Evolutionary conservation across 2,797 vertebrate species (phyloP).

Genomic region (Pagetopsis macropterus): DNA sequence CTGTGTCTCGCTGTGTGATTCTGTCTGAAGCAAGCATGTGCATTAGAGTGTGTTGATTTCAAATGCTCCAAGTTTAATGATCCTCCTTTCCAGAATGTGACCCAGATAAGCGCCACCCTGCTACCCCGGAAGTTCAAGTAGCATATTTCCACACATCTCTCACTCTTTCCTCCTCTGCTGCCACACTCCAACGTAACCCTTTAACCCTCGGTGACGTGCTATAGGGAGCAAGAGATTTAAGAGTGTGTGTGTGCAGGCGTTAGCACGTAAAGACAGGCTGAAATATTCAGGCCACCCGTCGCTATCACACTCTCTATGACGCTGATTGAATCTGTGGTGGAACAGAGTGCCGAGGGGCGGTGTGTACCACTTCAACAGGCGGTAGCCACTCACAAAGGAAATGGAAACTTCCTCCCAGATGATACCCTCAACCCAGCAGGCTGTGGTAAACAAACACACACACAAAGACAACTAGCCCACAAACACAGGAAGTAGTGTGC

Average conservation of each 20-base stretch:
- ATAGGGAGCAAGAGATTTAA: neutral
- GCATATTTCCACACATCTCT: conserved; percentile 45
- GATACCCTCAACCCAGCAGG: conserved; percentile 27
- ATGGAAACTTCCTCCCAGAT: conserved; percentile 35
- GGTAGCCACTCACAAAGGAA: conserved; percentile 29
- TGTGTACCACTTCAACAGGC: conserved; percentile 17
- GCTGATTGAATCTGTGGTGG: conserved; percentile 3
- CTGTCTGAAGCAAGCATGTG: conserved; percentile 33
- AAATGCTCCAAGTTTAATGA: conserved; percentile 56
- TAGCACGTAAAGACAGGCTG: conserved; percentile 11
- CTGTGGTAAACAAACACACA: conserved; percentile 10
- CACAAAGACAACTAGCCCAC: neutral
- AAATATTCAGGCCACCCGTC: conserved; percentile 32
- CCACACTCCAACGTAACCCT: conserved; percentile 15
- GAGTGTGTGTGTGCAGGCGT: neutral
- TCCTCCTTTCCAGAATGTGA: conserved; percentile 54
- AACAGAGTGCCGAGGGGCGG: neutral
- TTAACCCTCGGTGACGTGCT: conserved; percentile 17
- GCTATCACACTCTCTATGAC: neutral
- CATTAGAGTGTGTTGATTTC: conserved; percentile 42
- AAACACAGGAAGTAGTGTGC: conserved; percentile 29
- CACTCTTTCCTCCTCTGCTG: conserved; percentile 19
- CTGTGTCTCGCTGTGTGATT: conserved; percentile 1
- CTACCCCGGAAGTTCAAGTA: conserved; percentile 45
- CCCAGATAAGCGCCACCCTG: conserved; percentile 59